Conservation (phyloP, 2,888 invertebrate species). For the Bombylius major region DNA sequence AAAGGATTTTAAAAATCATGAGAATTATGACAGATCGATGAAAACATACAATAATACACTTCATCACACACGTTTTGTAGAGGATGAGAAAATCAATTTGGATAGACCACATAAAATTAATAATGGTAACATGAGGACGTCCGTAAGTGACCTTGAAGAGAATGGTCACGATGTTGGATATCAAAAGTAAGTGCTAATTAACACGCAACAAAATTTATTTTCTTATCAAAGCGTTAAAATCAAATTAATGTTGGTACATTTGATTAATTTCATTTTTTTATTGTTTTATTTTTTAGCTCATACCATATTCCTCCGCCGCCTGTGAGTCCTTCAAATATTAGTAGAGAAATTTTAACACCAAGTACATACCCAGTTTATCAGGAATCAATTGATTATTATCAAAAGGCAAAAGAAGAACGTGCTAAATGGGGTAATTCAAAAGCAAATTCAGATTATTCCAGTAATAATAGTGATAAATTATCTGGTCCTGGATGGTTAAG, state of each 20-base stretch:
- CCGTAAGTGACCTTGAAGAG: slow-evolving; percentile 6
- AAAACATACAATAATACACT: slow-evolving; percentile 6
- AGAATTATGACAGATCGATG: slow-evolving; percentile 9
- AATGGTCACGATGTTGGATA: slow-evolving; percentile 5
- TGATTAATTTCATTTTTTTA: background rate
- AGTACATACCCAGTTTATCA: slow-evolving; percentile 32
- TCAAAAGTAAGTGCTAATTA: slow-evolving; percentile 8
- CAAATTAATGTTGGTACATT: background rate
- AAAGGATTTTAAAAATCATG: slow-evolving; percentile 12
- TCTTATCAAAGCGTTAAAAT: background rate
- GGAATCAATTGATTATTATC: slow-evolving; percentile 29
- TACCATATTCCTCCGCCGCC: slow-evolving; percentile 26
- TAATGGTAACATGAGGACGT: slow-evolving; percentile 1
- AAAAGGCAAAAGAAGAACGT: slow-evolving; percentile 42
- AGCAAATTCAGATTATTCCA: slow-evolving; percentile 30
- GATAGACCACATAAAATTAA: background rate
- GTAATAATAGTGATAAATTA: slow-evolving; percentile 27
- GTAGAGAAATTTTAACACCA: slow-evolving; percentile 34
- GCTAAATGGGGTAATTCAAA: slow-evolving; percentile 60
- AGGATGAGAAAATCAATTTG: slow-evolving; percentile 8
- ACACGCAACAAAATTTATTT: slow-evolving; percentile 2
- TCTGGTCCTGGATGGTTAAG: slow-evolving; percentile 42
- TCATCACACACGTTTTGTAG: background rate
- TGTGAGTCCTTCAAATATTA: slow-evolving; percentile 19
- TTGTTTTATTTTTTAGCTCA: slow-evolving; percentile 13